phyloP scores from a whole-genome alignment of 1,140 invertebrate species.

The Drosophila aff. region DNA sequence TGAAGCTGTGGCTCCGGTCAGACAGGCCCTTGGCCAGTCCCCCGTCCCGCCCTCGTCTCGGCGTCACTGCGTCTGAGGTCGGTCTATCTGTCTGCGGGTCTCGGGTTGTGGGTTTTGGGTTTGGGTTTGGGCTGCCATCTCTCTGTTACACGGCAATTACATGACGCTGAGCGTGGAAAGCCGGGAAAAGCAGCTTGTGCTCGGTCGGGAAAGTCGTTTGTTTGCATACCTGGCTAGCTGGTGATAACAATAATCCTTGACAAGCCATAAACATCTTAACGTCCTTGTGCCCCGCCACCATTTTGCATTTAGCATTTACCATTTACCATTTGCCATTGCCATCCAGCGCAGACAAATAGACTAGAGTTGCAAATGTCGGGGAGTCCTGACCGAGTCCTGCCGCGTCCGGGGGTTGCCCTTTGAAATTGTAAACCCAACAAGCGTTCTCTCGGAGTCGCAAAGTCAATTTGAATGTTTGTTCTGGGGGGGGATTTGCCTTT shows the following conservation, averaged over 20 bases:
- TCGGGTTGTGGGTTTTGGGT: background rate
- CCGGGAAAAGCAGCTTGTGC: conserved; percentile 37
- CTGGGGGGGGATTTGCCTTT: conserved; percentile 56
- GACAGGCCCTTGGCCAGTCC: background rate
- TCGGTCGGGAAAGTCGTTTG: conserved; percentile 32
- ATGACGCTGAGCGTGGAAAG: conserved; percentile 60
- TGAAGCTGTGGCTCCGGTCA: conserved; percentile 45
- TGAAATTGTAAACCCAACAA: conserved; percentile 43
- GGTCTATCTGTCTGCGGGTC: conserved; percentile 17
- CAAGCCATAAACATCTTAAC: conserved; percentile 84
- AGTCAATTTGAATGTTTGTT: conserved; percentile 80
- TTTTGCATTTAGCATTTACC: conserved; percentile 7
- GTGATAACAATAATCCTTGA: conserved; percentile 84
- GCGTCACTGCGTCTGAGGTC: conserved; percentile 7
- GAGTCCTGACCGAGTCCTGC: conserved; percentile 5
- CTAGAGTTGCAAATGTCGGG: conserved; percentile 43
- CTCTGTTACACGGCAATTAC: conserved; percentile 65
- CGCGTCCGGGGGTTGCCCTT: conserved; percentile 5
- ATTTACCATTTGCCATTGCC: conserved; percentile 1
- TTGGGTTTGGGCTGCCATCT: background rate
- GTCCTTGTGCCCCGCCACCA: conserved; percentile 54
- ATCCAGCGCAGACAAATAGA: conserved; percentile 66
- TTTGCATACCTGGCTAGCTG: conserved; percentile 80
- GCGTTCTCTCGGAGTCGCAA: conserved; percentile 59
- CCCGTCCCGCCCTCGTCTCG: background rate